phyloP scores from a whole-genome alignment of 1,140 invertebrate genomes.

The Delia radicum region DNA sequence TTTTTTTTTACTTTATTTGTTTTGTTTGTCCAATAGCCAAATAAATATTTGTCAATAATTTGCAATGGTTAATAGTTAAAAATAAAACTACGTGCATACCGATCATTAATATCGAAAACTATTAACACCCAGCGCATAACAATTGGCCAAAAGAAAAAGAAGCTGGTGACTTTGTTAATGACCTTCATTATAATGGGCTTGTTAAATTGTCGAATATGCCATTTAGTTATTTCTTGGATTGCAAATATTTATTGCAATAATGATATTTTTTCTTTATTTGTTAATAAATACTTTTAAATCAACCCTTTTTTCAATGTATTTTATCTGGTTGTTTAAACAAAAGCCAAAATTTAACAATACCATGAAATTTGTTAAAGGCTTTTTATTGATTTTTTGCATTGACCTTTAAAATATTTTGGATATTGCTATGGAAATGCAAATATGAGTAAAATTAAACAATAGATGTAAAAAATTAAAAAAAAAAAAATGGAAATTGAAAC shows the following conservation, averaged over 20 bases:
- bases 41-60: not conserved
- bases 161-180: not conserved
- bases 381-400: not conserved
- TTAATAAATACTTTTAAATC: not conserved
- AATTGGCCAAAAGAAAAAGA: not conserved
- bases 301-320: not conserved
- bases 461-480: no score
- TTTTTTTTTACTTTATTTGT: no score
- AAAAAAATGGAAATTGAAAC: no score
- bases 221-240: not conserved
- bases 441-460: no score
- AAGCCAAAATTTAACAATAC: not conserved
- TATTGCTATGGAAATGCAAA: not conserved
- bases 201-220: not conserved
- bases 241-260: conserved; percentile 5
- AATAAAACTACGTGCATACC: no score
- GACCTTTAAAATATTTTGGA: not conserved
- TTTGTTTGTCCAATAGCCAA: no score
- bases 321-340: not conserved
- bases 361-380: conserved; percentile 11
- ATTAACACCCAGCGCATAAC: not conserved
- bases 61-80: not conserved
- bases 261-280: not conserved
- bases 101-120: no score
- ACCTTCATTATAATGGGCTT: conserved; percentile 12